Base-by-base conservation (phyloP, 1,140 invertebrate genomes). In the Drosophila leontia region DNA sequence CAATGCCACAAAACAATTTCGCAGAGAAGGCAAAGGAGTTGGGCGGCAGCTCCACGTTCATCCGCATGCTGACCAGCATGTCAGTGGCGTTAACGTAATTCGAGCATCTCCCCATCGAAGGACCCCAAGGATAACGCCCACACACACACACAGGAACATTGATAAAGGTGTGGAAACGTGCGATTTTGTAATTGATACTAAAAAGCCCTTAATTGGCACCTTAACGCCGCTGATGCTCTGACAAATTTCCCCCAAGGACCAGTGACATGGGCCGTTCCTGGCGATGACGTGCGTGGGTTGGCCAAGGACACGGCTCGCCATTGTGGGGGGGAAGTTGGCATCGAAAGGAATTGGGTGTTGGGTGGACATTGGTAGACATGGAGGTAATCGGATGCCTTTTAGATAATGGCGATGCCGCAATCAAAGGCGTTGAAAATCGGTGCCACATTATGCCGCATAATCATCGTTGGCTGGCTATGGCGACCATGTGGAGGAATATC, bases 121-220 rank as follows among this genome's bases (percentile, higher is more conserved):
- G 23, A 72, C 68, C 59, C 61, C 61, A 64, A 55, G 48, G 45
- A 39, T 51, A 42, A 62, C 60, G 42, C 65, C 45, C 55, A 55
- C 48, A 19, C 61, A 51, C 48, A 29, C 42, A 56, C 41, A 23
- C 26, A 12, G 60, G 64, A 64, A 79, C 63, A 77, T 71, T 82
- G 85, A 85, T 74, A 80, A 85, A 91, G 90, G 90, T 90, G 85
- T 77, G 90, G 82, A 91, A 84, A 91, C 91, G 91, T 91, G 90
- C 78, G 86, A 83, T 79, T 91, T 91, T 91, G 90, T 91, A 91
- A 91, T 91, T 91, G 90, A 91, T 91, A 91, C 90, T 91, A 91
- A 91, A 91, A 91, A 91, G 90, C 90, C 90, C 90, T 91, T 91
- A 91, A 91, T 91, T 91, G 90, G 90, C 90, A 91, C 90, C 90